These are phyloP conservation scores for Dichetophora obliterata DNA, from an alignment of 2,888 invertebrate genomes.

Conservation along the genomic window DNA sequence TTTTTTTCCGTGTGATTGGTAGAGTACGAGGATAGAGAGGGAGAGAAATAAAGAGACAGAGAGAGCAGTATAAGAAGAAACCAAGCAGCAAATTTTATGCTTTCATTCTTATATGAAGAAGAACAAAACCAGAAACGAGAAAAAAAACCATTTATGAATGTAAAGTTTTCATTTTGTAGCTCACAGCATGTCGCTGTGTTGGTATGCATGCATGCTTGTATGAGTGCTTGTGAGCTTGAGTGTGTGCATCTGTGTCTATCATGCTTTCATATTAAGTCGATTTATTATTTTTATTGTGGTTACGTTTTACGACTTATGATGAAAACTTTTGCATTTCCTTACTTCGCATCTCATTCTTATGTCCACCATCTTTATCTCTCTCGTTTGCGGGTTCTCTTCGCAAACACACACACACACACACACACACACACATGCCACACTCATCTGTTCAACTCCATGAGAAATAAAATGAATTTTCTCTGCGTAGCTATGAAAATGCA, in stretches of 20 bases:
- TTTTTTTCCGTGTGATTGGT: too few relatives aligned
- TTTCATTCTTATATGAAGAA: background rate
- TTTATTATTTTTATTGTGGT: slow-evolving; percentile 56
- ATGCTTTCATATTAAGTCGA: slow-evolving; percentile 50
- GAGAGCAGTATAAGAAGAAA: too few relatives aligned
- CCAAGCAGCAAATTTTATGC: slow-evolving; percentile 15
- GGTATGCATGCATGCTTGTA: slow-evolving; percentile 15
- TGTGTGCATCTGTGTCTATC: slow-evolving; percentile 33
- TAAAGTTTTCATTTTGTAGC: slow-evolving; percentile 4
- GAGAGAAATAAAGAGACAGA: too few relatives aligned
- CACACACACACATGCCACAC: background rate
- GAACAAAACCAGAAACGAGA: background rate
- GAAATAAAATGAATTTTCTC: slow-evolving; percentile 14
- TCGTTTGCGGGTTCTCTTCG: background rate
- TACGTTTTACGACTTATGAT: slow-evolving; percentile 55
- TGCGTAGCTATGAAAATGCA: slow-evolving; percentile 10
- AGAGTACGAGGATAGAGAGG: too few relatives aligned
- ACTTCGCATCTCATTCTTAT: background rate
- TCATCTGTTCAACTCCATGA: background rate
- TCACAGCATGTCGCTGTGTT: background rate
- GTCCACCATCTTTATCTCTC: background rate
- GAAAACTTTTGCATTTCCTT: slow-evolving; percentile 37
- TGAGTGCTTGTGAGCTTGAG: slow-evolving; percentile 29
- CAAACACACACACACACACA: background rate
- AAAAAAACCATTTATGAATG: background rate